Evolutionary conservation across 2,113 vertebrate species (phyloP).

Genomic region (Pampusana beccarii): DNA sequence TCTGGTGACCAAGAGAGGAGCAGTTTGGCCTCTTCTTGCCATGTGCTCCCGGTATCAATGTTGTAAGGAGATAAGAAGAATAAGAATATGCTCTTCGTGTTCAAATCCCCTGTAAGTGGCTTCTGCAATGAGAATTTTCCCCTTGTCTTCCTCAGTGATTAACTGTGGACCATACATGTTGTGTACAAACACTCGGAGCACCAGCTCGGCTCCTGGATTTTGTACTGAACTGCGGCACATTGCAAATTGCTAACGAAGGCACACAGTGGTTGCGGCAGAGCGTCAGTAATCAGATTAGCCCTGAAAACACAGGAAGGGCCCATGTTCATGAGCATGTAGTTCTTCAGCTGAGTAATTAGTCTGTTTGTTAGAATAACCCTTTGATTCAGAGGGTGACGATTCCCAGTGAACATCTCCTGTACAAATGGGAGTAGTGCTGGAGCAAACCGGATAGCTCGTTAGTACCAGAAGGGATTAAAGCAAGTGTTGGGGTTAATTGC

Average conservation of each 20-base stretch:
- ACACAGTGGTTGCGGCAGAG: not conserved
- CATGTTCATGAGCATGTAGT: not conserved
- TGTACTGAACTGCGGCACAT: fast-evolving
- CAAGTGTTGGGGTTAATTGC: not conserved
- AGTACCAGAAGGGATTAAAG: not conserved
- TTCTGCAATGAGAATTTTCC: not conserved
- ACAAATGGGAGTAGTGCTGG: not conserved
- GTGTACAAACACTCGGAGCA: not conserved
- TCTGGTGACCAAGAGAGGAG: not conserved
- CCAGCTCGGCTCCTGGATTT: not conserved
- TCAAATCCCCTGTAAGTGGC: not conserved
- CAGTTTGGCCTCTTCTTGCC: not conserved
- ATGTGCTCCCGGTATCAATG: fast-evolving
- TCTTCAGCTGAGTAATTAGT: not conserved
- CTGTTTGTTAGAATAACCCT: not conserved
- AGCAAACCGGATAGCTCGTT: not conserved
- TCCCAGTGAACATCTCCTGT: not conserved
- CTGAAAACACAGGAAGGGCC: not conserved
- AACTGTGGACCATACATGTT: not conserved
- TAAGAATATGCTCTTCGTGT: not conserved
- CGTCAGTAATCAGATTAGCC: not conserved
- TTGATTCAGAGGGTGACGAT: not conserved
- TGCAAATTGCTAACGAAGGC: fast-evolving
- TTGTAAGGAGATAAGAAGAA: not conserved
- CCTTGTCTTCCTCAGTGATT: too few relatives aligned